Evolutionary conservation across 2,113 vertebrate species (phyloP), one percentile per base, ranked within the genome.

Genomic region (Pachyramphus minor): DNA sequence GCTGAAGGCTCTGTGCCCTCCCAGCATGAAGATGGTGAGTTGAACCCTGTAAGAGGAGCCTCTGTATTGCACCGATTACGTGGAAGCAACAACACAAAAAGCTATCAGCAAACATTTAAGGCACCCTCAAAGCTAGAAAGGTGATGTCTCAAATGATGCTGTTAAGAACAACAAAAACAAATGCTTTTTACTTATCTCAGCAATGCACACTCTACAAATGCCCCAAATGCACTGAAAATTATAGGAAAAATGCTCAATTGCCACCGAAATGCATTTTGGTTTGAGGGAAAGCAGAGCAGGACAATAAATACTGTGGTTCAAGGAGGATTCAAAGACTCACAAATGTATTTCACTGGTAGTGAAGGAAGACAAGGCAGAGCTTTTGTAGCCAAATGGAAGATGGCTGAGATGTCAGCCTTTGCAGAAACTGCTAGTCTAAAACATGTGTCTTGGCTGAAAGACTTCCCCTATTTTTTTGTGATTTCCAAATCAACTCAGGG

Each of bases 291-390:
- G 85, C 52, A 89, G 76, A 91, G 69, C 33, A 86, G 72, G 84
- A 91, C 91, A 91, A 92, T 92, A 93, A 68, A 95, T 71, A 71
- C 39, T 18, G 39, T 0, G 5, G 91, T 91, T 96, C 93, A 95
- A 93, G 93, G 89, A 95, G 67, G 35, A 93, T 69, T 93, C 92
- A 96, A 88, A 76, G 95, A 64, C 67, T 88, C 69, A 89, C 53
- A 83, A 49, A 93, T 50, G 56, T 37, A 23, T 92, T 94, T 88
- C 5, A 2, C 64, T 84, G 64, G 56, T 68, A 93, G 39, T 8
- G 14, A 72, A 72, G 55, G 45, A 88, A 81, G 76, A 91, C 89
- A 94, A 94, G 60, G 60, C 60, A 88, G 80, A 33, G 11, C 52
- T 88, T 96, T 72, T 92, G 79, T 86, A 84, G 55, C 35, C 10